phyloP scores from a whole-genome alignment of 2,888 invertebrate genomes.

The Polymixis flavicincta region DNA sequence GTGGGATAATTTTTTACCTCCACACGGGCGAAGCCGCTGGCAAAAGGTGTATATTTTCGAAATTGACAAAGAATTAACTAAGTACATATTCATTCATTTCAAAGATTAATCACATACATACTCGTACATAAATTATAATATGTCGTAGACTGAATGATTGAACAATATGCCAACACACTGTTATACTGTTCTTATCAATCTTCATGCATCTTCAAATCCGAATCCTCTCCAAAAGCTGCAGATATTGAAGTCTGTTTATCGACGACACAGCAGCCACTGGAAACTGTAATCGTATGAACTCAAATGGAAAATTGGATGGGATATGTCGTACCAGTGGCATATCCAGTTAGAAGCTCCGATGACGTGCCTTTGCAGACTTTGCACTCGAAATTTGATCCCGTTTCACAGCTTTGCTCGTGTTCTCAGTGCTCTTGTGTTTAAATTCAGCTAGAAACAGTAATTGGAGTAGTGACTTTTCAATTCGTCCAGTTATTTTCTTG shows the following conservation, averaged over 20 bases:
- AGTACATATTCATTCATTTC: not conserved
- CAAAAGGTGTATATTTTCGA: too few relatives aligned
- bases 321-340: slow-evolving; percentile 36
- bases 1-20: too few relatives aligned
- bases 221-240: slow-evolving; percentile 13
- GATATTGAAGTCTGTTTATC: slow-evolving; percentile 46
- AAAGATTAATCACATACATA: not conserved
- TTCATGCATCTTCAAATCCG: slow-evolving; percentile 17
- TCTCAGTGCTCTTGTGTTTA: slow-evolving; percentile 38
- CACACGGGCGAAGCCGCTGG: too few relatives aligned
- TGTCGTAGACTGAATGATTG: not conserved
- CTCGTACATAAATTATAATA: not conserved
- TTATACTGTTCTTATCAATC: not conserved
- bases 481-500: slow-evolving; percentile 44
- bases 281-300: slow-evolving; percentile 55
- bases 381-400: slow-evolving; percentile 51
- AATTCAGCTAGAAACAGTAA: slow-evolving; percentile 41
- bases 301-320: slow-evolving; percentile 58
- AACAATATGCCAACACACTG: not conserved
- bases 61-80: too few relatives aligned
- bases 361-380: slow-evolving; percentile 52
- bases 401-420: slow-evolving; percentile 46
- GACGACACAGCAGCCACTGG: slow-evolving; percentile 44
- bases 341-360: slow-evolving; percentile 47
- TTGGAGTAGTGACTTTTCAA: slow-evolving; percentile 46